Evolutionary conservation across 2,113 vertebrate species (phyloP).

Genomic region (Ursus arctos): DNA sequence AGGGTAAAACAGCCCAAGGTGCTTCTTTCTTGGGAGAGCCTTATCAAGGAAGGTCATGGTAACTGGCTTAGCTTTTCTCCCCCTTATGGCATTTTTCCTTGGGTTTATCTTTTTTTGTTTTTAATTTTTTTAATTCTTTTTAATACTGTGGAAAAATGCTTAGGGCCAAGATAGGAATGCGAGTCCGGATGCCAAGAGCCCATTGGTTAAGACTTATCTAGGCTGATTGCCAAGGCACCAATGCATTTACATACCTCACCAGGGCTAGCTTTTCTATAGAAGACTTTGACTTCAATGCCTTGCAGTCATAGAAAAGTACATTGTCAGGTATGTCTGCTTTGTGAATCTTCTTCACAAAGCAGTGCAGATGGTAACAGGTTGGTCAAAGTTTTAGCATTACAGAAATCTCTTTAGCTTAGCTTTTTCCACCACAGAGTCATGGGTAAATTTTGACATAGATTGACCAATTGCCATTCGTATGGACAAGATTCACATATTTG

Average conservation of each 20-base stretch:
- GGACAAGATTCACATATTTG: background rate
- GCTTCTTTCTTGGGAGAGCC: background rate
- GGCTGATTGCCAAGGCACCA: background rate
- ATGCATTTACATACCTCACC: background rate
- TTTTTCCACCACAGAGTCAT: background rate
- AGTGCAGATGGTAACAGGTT: background rate
- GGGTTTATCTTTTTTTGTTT: background rate
- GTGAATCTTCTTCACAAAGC: background rate
- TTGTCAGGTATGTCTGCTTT: background rate
- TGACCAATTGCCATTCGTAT: background rate
- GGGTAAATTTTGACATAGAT: background rate
- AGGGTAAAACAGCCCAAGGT: background rate
- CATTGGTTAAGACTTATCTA: background rate
- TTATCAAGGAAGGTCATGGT: background rate
- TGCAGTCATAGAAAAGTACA: background rate
- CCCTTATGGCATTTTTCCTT: background rate
- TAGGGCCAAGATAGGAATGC: background rate
- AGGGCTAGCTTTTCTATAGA: background rate
- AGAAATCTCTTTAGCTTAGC: background rate
- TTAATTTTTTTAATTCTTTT: background rate
- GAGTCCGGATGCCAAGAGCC: background rate
- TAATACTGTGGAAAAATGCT: background rate
- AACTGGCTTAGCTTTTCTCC: background rate
- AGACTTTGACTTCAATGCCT: background rate
- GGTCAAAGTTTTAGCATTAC: background rate